Conservation (phyloP, 2,797 vertebrate genomes). For the Melanotaenia parkinsoni region DNA sequence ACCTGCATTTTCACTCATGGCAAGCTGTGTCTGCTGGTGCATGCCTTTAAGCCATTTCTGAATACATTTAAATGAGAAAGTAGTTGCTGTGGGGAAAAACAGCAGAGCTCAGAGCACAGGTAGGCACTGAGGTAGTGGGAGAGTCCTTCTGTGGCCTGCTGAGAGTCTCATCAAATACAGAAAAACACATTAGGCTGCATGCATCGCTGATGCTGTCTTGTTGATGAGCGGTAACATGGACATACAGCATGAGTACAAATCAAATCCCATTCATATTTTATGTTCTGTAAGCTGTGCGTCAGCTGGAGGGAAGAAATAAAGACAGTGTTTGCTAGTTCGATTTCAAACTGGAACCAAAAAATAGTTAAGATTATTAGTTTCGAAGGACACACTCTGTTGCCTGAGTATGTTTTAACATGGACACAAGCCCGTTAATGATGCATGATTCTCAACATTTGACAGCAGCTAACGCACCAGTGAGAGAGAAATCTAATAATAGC, state of each 20-base stretch:
- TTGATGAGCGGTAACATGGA: constrained; percentile 31
- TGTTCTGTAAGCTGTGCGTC: constrained; percentile 11
- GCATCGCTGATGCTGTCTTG: constrained; percentile 31
- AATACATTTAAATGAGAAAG: constrained; percentile 60
- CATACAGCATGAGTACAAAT: constrained; percentile 40
- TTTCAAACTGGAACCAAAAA: constrained; percentile 8
- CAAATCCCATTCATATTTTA: constrained; percentile 42
- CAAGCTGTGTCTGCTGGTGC: constrained; percentile 48
- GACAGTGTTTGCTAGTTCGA: constrained; percentile 17
- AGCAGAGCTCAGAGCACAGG: constrained; percentile 19
- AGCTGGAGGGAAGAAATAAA: constrained; percentile 5
- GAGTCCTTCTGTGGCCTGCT: constrained; percentile 59
- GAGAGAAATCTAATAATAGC: constrained; percentile 48
- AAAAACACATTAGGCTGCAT: constrained; percentile 64
- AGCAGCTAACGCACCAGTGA: constrained; percentile 21
- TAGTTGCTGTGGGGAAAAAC: not conserved
- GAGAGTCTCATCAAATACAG: constrained; percentile 69
- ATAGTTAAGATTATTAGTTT: not conserved
- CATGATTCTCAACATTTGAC: constrained; percentile 13
- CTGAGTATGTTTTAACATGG: constrained; percentile 16
- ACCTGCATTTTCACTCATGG: constrained; percentile 54
- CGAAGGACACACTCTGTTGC: constrained; percentile 3
- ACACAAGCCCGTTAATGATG: constrained; percentile 9
- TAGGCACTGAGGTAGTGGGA: constrained; percentile 32
- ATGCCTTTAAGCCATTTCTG: constrained; percentile 58